phyloP scores from a whole-genome alignment of 1,140 invertebrate species.

The Tetramorium simillimum region DNA sequence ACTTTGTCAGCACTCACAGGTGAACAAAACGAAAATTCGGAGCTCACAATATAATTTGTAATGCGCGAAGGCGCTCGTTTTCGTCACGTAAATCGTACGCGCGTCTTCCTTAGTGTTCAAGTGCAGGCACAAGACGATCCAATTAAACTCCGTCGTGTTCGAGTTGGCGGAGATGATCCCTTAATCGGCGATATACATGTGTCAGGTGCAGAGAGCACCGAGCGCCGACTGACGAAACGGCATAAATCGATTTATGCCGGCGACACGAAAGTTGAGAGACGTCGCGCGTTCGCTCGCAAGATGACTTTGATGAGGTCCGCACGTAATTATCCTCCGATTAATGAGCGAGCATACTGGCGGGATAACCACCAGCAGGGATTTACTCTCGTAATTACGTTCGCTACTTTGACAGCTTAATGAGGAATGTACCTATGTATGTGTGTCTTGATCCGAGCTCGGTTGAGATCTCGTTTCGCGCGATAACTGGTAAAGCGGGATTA shows the following conservation, averaged over 20 bases:
- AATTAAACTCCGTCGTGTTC: conserved; percentile 41
- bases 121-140: conserved; percentile 35
- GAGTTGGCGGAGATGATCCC: conserved; percentile 36
- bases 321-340: conserved; percentile 46
- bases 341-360: conserved; percentile 14
- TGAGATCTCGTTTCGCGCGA: neutral
- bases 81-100: conserved; percentile 19
- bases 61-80: neutral
- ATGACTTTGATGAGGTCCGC: conserved; percentile 53
- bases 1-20: neutral
- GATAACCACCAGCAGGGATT: conserved; percentile 24
- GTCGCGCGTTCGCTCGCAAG: conserved; percentile 2
- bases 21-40: neutral
- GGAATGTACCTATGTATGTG: conserved; percentile 30
- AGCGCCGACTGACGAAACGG: conserved; percentile 7
- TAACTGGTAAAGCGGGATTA: neutral
- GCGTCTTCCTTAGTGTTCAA: neutral
- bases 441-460: neutral
- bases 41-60: conserved; percentile 27
- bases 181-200: conserved; percentile 56
- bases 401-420: conserved; percentile 48
- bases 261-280: conserved; percentile 44
- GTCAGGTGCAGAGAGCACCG: conserved; percentile 31
- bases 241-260: conserved; percentile 48
- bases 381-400: conserved; percentile 40